Percentiles rank a stretch among this genome's conserved stretches.
phyloP scores from a whole-genome alignment of 2,888 invertebrate species.

The Sarcophaga carnaria region DNA sequence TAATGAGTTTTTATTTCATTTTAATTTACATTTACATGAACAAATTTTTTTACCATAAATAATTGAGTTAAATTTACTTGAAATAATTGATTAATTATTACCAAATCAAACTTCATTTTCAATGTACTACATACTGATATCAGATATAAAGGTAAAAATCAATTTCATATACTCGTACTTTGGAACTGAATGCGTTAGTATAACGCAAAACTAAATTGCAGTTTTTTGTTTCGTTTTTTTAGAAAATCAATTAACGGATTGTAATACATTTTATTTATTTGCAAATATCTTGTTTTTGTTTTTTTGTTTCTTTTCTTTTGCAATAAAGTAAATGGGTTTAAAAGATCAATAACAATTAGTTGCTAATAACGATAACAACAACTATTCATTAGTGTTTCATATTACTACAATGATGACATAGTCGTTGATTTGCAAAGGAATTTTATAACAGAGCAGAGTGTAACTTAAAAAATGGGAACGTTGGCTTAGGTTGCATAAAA shows the following conservation, averaged over 20 bases:
- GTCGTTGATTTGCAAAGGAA: too few relatives aligned
- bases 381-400: background rate
- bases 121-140: too few relatives aligned
- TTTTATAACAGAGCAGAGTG: too few relatives aligned
- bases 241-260: background rate
- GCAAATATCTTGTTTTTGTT: conserved; percentile 5
- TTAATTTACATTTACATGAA: too few relatives aligned
- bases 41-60: background rate
- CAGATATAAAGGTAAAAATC: background rate
- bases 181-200: conserved; percentile 40
- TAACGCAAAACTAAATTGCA: background rate
- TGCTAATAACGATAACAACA: conserved; percentile 1
- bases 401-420: background rate
- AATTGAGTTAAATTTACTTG: background rate
- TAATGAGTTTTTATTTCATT: too few relatives aligned
- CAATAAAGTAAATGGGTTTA: conserved; percentile 56
- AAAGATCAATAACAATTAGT: conserved; percentile 55
- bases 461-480: too few relatives aligned
- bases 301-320: conserved; percentile 10
- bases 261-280: conserved; percentile 2
- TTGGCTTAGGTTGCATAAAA: too few relatives aligned
- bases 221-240: background rate
- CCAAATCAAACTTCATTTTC: too few relatives aligned
- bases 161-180: background rate
- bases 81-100: too few relatives aligned